Evolutionary conservation across 2,888 invertebrate genomes (phyloP).

Genomic region (Ferrisia virgata): DNA sequence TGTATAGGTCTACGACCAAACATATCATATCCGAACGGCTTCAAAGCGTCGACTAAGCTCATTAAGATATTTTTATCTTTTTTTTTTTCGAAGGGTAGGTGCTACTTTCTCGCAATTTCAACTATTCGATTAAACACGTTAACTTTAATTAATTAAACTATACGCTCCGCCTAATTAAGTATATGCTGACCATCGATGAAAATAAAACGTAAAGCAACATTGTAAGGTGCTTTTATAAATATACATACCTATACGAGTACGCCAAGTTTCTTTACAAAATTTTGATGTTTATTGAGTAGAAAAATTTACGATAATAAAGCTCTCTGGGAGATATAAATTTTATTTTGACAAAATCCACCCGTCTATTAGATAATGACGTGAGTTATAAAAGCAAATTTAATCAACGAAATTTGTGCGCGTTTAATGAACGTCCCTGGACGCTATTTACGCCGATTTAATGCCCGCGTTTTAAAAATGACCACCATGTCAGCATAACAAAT

Average conservation of each 20-base stretch:
- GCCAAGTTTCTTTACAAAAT: background rate
- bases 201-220: background rate
- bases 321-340: slow-evolving; percentile 7
- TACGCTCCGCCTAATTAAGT: background rate
- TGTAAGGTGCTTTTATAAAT: background rate
- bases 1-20: too few relatives aligned
- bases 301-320: slow-evolving; percentile 28
- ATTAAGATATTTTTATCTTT: background rate
- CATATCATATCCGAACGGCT: background rate
- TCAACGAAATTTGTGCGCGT: slow-evolving; percentile 21
- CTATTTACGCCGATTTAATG: slow-evolving; percentile 24
- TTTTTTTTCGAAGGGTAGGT: background rate
- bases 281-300: slow-evolving; percentile 19
- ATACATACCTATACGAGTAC: background rate
- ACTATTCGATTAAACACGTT: background rate
- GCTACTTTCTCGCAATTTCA: background rate
- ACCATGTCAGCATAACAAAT: background rate
- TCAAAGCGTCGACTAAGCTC: background rate
- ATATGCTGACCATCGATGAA: background rate
- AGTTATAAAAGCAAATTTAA: slow-evolving; percentile 26
- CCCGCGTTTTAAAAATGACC: background rate
- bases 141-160: slow-evolving; percentile 19
- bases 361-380: slow-evolving; percentile 27
- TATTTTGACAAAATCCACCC: slow-evolving; percentile 31
- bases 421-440: slow-evolving; percentile 26